Evolutionary conservation across 1,140 invertebrate genomes (phyloP).

Genomic region (Sipha flava): DNA sequence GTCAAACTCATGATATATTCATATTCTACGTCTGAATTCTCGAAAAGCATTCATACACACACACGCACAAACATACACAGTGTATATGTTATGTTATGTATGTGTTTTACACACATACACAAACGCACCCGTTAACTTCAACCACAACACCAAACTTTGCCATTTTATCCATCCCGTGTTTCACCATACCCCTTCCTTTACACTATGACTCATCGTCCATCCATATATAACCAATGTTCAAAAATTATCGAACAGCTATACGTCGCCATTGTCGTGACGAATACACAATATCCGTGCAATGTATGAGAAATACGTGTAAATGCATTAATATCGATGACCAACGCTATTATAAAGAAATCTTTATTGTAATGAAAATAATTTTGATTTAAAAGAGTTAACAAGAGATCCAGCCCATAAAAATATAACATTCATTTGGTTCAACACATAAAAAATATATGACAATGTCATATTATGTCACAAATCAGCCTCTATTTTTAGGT

Average conservation of each 20-base stretch:
- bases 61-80: not conserved
- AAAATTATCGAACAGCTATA: not conserved
- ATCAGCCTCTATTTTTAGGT: too few species aligned
- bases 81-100: too few species aligned
- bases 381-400: too few species aligned
- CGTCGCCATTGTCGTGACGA: not conserved
- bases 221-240: not conserved
- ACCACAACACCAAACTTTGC: not conserved
- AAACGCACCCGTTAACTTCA: not conserved
- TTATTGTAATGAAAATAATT: too few species aligned
- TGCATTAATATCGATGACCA: not conserved
- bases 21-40: not conserved
- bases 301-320: not conserved
- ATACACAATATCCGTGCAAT: not conserved
- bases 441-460: too few species aligned
- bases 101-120: too few species aligned
- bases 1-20: slow-evolving; percentile 25
- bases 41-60: not conserved
- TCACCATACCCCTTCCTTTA: not conserved
- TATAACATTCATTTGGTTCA: too few species aligned
- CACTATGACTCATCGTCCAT: not conserved
- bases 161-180: not conserved
- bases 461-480: too few species aligned
- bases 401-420: too few species aligned
- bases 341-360: not conserved